These are phyloP conservation scores for Eurytoma californica DNA, from an alignment of 2,888 invertebrate genomes.

Conservation along the genomic window DNA sequence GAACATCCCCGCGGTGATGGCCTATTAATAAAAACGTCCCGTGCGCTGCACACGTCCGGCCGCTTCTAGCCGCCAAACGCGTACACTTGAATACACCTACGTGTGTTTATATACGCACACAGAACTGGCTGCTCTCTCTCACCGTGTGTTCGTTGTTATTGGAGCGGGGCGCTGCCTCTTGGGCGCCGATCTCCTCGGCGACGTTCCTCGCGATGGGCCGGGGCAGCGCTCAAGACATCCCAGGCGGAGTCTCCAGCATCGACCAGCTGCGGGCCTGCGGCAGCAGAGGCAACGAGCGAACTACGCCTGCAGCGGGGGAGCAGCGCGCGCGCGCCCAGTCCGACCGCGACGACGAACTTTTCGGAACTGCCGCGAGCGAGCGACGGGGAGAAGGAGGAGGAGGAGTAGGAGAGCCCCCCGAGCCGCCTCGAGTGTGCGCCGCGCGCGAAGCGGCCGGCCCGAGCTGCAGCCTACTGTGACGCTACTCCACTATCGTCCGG, in stretches of 20 bases:
- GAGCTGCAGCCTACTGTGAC: background rate
- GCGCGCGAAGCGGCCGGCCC: background rate
- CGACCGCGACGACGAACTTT: background rate
- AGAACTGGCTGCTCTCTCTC: background rate
- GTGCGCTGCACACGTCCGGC: slow-evolving; percentile 24
- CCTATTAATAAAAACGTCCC: slow-evolving; percentile 46
- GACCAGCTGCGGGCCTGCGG: no score
- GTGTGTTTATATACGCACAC: background rate
- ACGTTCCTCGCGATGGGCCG: no score
- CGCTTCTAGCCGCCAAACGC: background rate
- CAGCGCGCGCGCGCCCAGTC: background rate
- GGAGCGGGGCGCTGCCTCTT: no score
- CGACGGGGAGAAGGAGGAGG: background rate
- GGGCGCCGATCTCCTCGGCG: no score
- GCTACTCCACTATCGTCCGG: background rate
- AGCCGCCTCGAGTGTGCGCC: background rate
- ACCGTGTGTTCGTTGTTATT: no score
- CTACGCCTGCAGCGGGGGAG: background rate
- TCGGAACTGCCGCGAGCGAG: background rate
- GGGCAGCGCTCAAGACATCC: no score
- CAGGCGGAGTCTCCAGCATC: no score
- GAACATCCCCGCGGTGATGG: background rate
- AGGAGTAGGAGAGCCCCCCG: background rate
- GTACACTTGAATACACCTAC: background rate
- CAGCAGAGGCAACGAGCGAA: no score